Base-by-base conservation (phyloP, 1,140 invertebrate genomes). In the Calosoma granatense region DNA sequence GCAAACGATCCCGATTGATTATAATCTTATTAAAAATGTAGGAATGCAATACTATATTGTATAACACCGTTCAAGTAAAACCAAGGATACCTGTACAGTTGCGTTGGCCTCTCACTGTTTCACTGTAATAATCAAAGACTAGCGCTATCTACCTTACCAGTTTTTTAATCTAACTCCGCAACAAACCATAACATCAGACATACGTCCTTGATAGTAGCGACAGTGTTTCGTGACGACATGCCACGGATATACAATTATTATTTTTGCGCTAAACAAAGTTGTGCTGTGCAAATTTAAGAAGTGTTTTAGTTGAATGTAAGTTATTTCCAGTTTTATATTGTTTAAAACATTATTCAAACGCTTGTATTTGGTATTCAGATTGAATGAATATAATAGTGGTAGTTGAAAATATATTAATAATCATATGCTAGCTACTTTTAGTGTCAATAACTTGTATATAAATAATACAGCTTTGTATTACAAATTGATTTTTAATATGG, bases 1-100 rank as follows among this genome's bases (percentile, higher is more conserved):
- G n/a, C n/a, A n/a, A n/a, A n/a, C n/a, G n/a, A n/a, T n/a, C n/a
- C n/a, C n/a, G n/a, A n/a, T n/a, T n/a, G 26, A n/a, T n/a, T 36
- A 36, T 9, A 36, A n/a, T 36, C n/a, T 36, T 9, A 36, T 9
- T 9, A n/a, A 36, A 36, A 36, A 36, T 9, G 26, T 36, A 36
- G 6, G 26, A 9, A 36, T 36, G n/a, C n/a, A 36, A 9, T 9
- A 36, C 26, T 4, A 47, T 47, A 12, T 47, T 47, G 17, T 11
- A 47, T 47, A 47, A 47, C 17, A 47, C 41, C 41, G 17, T 47
- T 47, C 9, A 47, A 9, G 26, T 36, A n/a, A 36, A 9, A 36
- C n/a, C 41, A 47, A 47, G 41, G 41, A 47, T 47, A 12, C 41
- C 41, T 47, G 15, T 12, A 47, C 41, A 47, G n/a, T 47, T 47